A percentile compares a stretch with the other conserved stretches of the same genome.
These are phyloP conservation scores for Brenthis daphne DNA, from an alignment of 2,888 invertebrate genomes.

Conservation along the genomic window DNA sequence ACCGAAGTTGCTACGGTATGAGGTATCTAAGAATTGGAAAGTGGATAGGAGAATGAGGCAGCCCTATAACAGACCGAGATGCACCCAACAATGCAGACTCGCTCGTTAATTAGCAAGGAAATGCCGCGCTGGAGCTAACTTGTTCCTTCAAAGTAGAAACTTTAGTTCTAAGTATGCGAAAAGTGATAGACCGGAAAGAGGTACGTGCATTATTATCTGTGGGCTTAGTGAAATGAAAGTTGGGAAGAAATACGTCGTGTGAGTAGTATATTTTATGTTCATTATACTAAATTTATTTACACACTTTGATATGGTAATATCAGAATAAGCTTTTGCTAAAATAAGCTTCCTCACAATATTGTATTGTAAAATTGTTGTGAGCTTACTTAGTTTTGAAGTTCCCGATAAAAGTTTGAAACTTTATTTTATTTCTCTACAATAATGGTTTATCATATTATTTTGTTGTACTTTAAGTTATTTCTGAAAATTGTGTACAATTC, in stretches of 20 bases:
- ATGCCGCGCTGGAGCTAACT: slow-evolving; percentile 56
- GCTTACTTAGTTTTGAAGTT: no score
- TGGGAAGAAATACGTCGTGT: slow-evolving; percentile 14
- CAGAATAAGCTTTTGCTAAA: no score
- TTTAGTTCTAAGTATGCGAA: slow-evolving; percentile 58
- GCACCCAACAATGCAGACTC: slow-evolving; percentile 57
- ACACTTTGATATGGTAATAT: background rate
- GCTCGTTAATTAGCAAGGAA: slow-evolving; percentile 64
- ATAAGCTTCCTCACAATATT: no score
- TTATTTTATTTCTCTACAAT: background rate
- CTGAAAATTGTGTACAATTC: no score
- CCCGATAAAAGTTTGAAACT: background rate
- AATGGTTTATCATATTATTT: background rate
- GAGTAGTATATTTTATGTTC: slow-evolving; percentile 1
- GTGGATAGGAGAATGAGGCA: slow-evolving; percentile 7
- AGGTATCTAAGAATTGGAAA: no score
- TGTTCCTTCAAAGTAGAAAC: slow-evolving; percentile 46
- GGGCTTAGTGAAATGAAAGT: slow-evolving; percentile 24
- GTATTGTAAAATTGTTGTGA: no score
- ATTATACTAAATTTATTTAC: background rate
- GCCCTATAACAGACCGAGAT: slow-evolving; percentile 43
- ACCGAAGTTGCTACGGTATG: no score
- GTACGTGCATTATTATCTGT: slow-evolving; percentile 33
- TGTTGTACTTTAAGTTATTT: no score
- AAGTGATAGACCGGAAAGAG: slow-evolving; percentile 50